phyloP scores from a whole-genome alignment of 2,113 vertebrate genomes.

The Scatophagus argus region DNA sequence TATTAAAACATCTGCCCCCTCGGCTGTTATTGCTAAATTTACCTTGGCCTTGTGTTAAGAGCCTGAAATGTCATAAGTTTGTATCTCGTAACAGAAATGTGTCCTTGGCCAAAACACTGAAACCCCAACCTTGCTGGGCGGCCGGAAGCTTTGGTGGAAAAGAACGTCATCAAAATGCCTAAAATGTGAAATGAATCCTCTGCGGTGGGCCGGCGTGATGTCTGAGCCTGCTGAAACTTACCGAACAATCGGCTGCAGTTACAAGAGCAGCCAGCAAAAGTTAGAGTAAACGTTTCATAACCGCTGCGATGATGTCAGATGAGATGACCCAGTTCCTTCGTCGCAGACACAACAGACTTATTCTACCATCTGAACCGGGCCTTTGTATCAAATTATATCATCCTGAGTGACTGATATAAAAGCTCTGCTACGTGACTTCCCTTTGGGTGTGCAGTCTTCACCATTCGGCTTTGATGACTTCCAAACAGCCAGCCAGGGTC shows the following conservation, averaged over 20 bases:
- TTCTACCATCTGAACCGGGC: conserved; percentile 65
- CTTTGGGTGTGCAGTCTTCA: conserved; percentile 15
- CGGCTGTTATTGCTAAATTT: conserved; percentile 42
- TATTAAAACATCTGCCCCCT: neutral
- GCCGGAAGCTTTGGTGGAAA: conserved; percentile 13
- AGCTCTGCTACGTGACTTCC: conserved; percentile 37
- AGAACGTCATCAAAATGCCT: conserved; percentile 9
- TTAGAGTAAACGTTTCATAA: conserved; percentile 58
- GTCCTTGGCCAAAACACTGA: conserved; percentile 27
- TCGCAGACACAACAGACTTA: conserved; percentile 64
- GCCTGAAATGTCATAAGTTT: conserved; percentile 48
- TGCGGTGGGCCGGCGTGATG: conserved; percentile 15
- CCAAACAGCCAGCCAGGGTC: conserved; percentile 27
- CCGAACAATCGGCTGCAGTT: conserved; percentile 28
- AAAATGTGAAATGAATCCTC: conserved; percentile 8
- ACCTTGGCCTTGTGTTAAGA: conserved; percentile 33
- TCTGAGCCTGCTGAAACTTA: conserved; percentile 15
- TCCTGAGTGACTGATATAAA: conserved; percentile 39
- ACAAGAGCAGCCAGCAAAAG: conserved; percentile 38
- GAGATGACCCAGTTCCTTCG: conserved; percentile 64
- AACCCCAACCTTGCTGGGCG: neutral
- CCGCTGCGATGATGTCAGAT: conserved; percentile 56
- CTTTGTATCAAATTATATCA: conserved; percentile 73
- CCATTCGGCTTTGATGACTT: conserved; percentile 35
- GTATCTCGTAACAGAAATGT: neutral